Evolutionary conservation across 1,140 invertebrate species (phyloP).

Genomic region (Eriocheir sinensis): DNA sequence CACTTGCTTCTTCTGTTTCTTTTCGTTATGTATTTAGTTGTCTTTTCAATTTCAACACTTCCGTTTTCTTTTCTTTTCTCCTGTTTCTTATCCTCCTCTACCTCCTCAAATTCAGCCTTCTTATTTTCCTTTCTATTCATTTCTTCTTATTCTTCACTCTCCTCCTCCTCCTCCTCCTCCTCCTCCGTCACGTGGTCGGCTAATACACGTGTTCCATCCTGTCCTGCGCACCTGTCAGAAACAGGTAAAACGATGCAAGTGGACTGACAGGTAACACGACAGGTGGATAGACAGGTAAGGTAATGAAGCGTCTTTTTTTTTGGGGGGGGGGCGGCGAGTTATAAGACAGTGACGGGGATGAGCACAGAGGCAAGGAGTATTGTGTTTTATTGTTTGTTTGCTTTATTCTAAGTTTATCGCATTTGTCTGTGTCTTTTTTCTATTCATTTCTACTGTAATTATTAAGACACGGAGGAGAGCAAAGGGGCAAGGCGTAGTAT

Average conservation of each 20-base stretch:
- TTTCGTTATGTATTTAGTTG: background rate
- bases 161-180: too few relatives aligned
- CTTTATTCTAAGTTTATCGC: background rate
- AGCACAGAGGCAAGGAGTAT: too few relatives aligned
- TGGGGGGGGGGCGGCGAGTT: too few relatives aligned
- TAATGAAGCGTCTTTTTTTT: background rate
- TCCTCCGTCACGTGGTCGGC: too few relatives aligned
- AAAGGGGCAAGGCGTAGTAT: too few relatives aligned
- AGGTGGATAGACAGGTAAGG: background rate
- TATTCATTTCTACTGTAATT: too few relatives aligned
- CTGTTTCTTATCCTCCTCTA: background rate
- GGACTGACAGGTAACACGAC: background rate
- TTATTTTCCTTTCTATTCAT: background rate
- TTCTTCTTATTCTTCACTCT: background rate
- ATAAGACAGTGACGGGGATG: too few relatives aligned
- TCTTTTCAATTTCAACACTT: background rate
- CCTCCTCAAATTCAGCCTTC: background rate
- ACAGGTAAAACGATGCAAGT: too few relatives aligned
- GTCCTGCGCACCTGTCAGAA: too few relatives aligned
- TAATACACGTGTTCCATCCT: too few relatives aligned
- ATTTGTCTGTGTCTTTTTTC: background rate
- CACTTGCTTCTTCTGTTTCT: background rate
- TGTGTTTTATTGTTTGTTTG: too few relatives aligned
- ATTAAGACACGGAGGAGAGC: too few relatives aligned
- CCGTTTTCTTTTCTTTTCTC: background rate